These are phyloP conservation scores for Hirtodrosophila confusa DNA, from an alignment of 2,888 invertebrate genomes.

Conservation along the genomic window DNA sequence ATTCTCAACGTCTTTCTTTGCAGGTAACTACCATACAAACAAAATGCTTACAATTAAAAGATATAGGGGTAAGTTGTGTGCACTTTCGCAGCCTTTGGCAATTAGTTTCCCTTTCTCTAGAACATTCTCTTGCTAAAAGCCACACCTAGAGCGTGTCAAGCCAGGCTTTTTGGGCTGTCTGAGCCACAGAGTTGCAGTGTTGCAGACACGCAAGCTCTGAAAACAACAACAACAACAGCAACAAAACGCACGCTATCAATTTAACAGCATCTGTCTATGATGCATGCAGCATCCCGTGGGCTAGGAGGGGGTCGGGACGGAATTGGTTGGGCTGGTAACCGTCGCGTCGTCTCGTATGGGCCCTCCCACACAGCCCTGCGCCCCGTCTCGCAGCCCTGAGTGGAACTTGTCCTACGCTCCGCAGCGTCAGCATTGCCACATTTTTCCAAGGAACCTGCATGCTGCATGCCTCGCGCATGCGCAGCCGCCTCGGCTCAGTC, in stretches of 20 bases:
- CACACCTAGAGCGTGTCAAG: constrained; percentile 41
- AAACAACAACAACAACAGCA: constrained; percentile 31
- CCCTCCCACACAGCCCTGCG: constrained; percentile 62
- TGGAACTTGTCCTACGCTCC: constrained; percentile 47
- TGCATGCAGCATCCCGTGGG: constrained; percentile 50
- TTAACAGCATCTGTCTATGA: constrained; percentile 83
- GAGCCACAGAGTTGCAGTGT: constrained; percentile 20
- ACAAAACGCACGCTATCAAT: constrained; percentile 77
- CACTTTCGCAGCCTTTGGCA: constrained; percentile 30
- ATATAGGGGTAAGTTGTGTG: constrained; percentile 69
- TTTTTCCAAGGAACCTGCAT: constrained; percentile 77
- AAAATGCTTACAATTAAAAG: constrained; percentile 69
- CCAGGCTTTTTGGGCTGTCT: constrained; percentile 37
- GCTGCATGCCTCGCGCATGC: constrained; percentile 37
- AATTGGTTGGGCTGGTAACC: constrained; percentile 32
- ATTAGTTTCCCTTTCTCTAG: constrained; percentile 57
- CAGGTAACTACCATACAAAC: constrained; percentile 59
- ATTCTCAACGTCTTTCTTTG: constrained; percentile 38
- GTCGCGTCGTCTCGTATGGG: constrained; percentile 28
- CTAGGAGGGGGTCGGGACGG: neutral
- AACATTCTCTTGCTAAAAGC: constrained; percentile 31
- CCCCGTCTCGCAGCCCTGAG: constrained; percentile 16
- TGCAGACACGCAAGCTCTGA: constrained; percentile 59
- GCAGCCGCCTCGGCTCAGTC: constrained; percentile 27
- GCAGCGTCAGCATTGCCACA: constrained; percentile 44